phyloP scores from a whole-genome alignment of 1,140 invertebrate genomes.

The Lepidurus apus region DNA sequence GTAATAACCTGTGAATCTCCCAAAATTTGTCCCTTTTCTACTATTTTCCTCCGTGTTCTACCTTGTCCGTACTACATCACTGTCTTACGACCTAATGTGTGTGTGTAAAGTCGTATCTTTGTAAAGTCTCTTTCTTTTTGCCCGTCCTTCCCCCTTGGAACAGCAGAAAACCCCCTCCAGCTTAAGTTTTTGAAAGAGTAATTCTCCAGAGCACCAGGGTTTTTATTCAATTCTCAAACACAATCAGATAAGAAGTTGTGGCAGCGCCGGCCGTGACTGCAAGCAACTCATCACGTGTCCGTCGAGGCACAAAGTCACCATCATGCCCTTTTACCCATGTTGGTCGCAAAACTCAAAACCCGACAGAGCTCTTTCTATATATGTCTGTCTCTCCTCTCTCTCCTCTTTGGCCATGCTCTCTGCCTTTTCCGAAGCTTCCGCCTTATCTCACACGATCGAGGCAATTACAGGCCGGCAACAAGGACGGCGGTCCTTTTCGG shows the following conservation, averaged over 20 bases:
- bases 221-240: too few relatives aligned
- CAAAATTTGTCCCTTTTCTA: not conserved
- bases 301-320: not conserved
- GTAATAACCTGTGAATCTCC: not conserved
- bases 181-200: too few relatives aligned
- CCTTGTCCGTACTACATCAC: constrained; percentile 1
- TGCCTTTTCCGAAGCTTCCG: constrained; percentile 24
- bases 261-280: constrained; percentile 11
- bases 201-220: too few relatives aligned
- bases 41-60: not conserved
- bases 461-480: constrained; percentile 35
- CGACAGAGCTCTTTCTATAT: not conserved
- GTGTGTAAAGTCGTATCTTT: not conserved
- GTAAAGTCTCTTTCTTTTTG: not conserved
- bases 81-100: not conserved
- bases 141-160: not conserved
- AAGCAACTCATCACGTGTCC: constrained; percentile 5
- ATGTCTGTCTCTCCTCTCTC: not conserved
- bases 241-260: not conserved
- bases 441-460: constrained; percentile 35
- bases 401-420: not conserved
- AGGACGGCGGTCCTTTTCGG: constrained; percentile 32
- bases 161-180: too few relatives aligned
- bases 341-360: not conserved
- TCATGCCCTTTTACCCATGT: not conserved